phyloP scores from a whole-genome alignment of 1,140 invertebrate genomes.

The Aplysia californica region DNA sequence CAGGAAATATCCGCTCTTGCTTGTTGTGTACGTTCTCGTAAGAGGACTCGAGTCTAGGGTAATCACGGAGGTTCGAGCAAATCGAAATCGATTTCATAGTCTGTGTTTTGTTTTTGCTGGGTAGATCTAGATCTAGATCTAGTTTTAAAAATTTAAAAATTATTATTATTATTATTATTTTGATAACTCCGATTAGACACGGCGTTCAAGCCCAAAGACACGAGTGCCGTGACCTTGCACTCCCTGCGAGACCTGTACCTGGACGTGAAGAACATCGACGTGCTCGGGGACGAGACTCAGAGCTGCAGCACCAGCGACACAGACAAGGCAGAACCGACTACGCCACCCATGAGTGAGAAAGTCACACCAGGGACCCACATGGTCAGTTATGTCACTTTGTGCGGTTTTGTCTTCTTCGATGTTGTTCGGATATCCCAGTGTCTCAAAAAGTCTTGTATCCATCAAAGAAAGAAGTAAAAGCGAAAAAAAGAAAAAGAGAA shows the following conservation, averaged over 20 bases:
- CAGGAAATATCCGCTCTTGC: no score
- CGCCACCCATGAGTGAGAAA: neutral
- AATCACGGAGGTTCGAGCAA: no score
- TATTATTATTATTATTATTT: no score
- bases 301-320: conserved; percentile 16
- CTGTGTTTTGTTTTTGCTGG: no score
- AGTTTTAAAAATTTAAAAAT: neutral
- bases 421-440: neutral
- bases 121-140: no score
- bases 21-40: no score
- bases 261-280: conserved; percentile 5
- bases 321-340: neutral
- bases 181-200: no score
- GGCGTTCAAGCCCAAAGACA: conserved; percentile 35
- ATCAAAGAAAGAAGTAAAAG: no score
- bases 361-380: conserved; percentile 17
- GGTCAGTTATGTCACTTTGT: neutral
- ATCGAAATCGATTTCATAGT: no score
- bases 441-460: neutral
- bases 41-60: no score
- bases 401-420: neutral
- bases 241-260: conserved; percentile 33
- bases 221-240: conserved; percentile 9
- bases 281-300: conserved; percentile 18
- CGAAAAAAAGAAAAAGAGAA: no score